Evolutionary conservation across 2,797 vertebrate species (phyloP), one percentile per base, ranked within the genome.

Genomic region (Neoniphon sammara): DNA sequence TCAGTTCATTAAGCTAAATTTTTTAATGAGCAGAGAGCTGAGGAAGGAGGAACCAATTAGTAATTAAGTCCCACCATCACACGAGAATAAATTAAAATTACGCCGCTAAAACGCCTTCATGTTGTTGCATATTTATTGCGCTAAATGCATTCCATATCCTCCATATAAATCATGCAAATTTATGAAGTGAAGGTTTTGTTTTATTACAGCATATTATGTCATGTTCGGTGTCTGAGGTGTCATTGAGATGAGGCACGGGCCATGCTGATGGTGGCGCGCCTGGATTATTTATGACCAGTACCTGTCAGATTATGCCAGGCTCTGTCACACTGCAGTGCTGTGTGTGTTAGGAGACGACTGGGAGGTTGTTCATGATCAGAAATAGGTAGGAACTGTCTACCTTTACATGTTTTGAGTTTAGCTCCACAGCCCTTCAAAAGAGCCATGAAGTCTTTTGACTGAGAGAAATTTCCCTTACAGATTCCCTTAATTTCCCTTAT

Each of bases 171-270:
- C 90, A 93, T 83, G 84, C 75, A 89, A 77, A 90, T 94, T 90
- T 77, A 94, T 93, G 91, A 92, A 94, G 85, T 91, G 77, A 86
- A 80, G 83, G 58, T 91, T 93, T 90, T 61, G 86, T 93, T 94
- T 93, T 91, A 93, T 93, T 90, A 50, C 90, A 90, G 85, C 85
- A 70, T 83, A 88, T 93, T 89, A 90, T 92, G 92, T 93, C 91
- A 81, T 91, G 92, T 93, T 93, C 82, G 44, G 91, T 92, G 90
- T 87, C 79, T 81, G 87, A 88, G 87, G 81, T 87, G 88, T 83
- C 82, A 80, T 73, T 81, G 84, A 78, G 75, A 68, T 58, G 78
- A 93, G 87, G 77, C 77, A 80, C 77, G 86, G 88, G 77, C 85
- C 77, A 81, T 63, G 82, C 52, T 61, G 66, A 74, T 36, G 71